Base-by-base conservation (phyloP, 2,888 invertebrate genomes). In the Anorthoa munda region DNA sequence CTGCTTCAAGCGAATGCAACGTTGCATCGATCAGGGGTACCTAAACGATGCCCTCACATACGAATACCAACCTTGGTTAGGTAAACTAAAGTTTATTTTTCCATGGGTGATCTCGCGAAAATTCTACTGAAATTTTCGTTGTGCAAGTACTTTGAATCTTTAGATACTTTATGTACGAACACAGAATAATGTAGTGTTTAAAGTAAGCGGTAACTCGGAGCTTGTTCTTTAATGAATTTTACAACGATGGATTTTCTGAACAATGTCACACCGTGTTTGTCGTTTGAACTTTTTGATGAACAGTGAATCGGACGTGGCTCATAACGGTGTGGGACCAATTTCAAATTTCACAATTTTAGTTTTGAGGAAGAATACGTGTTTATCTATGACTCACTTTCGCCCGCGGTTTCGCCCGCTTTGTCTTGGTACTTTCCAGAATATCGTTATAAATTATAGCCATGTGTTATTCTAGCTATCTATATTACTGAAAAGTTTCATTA, bases 121-220 rank as follows among this genome's bases (percentile, higher is more conserved):
- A 90, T 91, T 86, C 87, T 84, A 79, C 86, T 73, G 72, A 88
- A 91, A 92, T 91, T 92, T 93, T 91, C 91, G 90, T 90, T 86
- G 89, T 88, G 85, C 87, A 88, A 90, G 89, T 90, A 89, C 87
- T 92, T 90, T 87, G 90, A 90, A 91, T 93, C 91, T 92, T 87
- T 86, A 86, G 89, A 92, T 92, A 93, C 90, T 93, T 93, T 93
- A 91, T 89, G 91, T 86, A 89, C 79, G 90, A 89, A 90, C 88
- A 87, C 82, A 88, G 90, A 90, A 90, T 92, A 90, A 91, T 91
- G 87, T 87, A 89, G 87, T 86, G 87, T 85, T 87, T 89, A 88
- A 89, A 88, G 88, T 89, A 88, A 88, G 83, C 86, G 83, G 88
- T 90, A 88, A 87, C 87, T 87, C 66, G 55, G 63, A 73, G 80